phyloP scores from a whole-genome alignment of 2,113 vertebrate species.

The Hoplias malabaricus region DNA sequence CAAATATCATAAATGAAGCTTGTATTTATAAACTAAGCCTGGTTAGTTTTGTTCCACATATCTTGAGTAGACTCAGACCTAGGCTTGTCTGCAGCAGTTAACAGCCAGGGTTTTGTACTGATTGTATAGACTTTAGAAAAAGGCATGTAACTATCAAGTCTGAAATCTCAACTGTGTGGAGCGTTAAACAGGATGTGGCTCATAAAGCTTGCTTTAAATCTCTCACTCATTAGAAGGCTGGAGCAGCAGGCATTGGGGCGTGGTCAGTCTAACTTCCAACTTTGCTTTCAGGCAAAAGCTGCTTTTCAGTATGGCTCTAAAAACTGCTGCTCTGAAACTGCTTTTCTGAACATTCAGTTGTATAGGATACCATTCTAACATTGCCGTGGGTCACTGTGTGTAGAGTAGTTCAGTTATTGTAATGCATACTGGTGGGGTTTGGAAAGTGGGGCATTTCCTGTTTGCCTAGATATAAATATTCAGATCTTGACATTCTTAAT shows the following conservation, averaged over 20 bases:
- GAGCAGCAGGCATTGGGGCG: constrained; percentile 56
- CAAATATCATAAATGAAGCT: too few species aligned
- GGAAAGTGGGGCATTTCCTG: too few species aligned
- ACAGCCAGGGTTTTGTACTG: background rate
- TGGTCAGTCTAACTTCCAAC: constrained; percentile 57
- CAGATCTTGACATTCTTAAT: too few species aligned
- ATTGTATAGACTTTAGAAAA: background rate
- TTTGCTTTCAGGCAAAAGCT: constrained; percentile 64
- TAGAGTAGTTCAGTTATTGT: too few species aligned
- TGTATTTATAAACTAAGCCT: too few species aligned
- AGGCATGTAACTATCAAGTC: constrained; percentile 39
- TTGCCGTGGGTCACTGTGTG: too few species aligned
- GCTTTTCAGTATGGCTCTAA: constrained; percentile 52
- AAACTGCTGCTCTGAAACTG: constrained; percentile 40
- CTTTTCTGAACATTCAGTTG: too few species aligned
- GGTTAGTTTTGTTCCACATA: too few species aligned
- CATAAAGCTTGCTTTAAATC: constrained; percentile 47
- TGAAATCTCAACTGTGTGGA: constrained; percentile 42
- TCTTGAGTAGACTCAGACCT: background rate
- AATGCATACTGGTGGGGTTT: too few species aligned
- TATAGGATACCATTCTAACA: too few species aligned
- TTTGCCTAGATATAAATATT: too few species aligned
- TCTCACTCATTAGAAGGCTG: constrained; percentile 40
- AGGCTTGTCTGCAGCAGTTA: constrained; percentile 2
- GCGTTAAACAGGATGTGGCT: constrained; percentile 51